phyloP scores from a whole-genome alignment of 2,113 vertebrate genomes.

The Eira barbara region DNA sequence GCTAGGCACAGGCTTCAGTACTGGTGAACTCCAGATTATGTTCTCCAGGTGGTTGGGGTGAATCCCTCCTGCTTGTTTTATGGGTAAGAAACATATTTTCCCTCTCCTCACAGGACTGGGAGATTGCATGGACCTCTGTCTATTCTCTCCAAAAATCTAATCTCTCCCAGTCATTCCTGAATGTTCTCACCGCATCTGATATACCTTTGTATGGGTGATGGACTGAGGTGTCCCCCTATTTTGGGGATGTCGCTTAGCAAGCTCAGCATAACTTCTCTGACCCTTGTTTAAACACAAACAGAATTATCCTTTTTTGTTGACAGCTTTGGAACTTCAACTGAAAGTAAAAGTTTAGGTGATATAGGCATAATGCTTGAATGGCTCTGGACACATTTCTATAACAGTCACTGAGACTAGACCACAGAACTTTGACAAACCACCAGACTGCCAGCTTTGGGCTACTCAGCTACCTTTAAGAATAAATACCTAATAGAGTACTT shows the following conservation, averaged over 20 bases:
- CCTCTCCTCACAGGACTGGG: background rate
- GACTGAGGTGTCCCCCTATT: background rate
- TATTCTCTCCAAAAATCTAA: background rate
- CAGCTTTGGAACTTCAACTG: background rate
- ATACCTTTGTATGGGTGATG: background rate
- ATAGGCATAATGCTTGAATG: background rate
- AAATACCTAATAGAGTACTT: background rate
- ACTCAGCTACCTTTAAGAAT: background rate
- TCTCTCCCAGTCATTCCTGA: background rate
- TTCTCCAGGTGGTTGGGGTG: background rate
- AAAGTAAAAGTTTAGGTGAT: background rate
- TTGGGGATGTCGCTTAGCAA: background rate
- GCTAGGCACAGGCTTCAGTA: background rate
- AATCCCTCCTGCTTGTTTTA: background rate
- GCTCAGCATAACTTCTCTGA: background rate
- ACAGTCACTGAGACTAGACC: background rate
- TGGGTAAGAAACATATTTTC: background rate
- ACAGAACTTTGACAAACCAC: background rate
- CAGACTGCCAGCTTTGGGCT: background rate
- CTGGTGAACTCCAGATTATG: background rate
- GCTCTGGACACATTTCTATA: background rate
- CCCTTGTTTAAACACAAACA: background rate
- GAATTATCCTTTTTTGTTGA: background rate
- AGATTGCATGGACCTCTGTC: background rate
- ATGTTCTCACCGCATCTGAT: background rate